These are phyloP conservation scores for Esperia sulphurella DNA, from an alignment of 2,888 invertebrate species.

Conservation along the genomic window DNA sequence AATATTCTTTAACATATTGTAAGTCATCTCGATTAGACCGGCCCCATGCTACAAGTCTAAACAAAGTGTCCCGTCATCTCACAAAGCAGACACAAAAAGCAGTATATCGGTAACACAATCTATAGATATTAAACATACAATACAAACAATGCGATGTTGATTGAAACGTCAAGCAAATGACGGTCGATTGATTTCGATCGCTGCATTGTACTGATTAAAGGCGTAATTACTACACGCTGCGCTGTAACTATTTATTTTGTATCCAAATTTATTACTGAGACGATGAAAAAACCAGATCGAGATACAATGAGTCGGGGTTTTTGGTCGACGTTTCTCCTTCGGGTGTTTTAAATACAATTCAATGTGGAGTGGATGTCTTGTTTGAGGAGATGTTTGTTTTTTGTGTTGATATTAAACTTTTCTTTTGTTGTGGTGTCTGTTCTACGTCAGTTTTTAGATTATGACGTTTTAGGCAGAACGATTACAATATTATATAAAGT, in stretches of 20 bases:
- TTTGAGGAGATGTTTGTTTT: conserved; percentile 29
- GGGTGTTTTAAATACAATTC: not conserved
- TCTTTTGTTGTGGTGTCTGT: conserved; percentile 32
- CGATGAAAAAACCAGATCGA: conserved; percentile 58
- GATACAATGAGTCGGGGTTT: conserved; percentile 29
- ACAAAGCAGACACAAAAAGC: conserved; percentile 51
- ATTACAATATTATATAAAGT: too few species aligned
- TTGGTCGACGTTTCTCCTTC: not conserved
- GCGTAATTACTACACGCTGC: conserved; percentile 72
- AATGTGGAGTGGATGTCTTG: conserved; percentile 14
- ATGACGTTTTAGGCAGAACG: too few species aligned
- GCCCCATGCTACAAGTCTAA: too few species aligned
- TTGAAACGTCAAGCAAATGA: conserved; percentile 76
- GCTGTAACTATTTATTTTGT: conserved; percentile 73
- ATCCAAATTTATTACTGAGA: conserved; percentile 68
- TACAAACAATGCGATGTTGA: conserved; percentile 76
- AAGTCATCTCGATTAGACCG: not conserved
- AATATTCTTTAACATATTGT: conserved; percentile 57
- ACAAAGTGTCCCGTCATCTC: conserved; percentile 38
- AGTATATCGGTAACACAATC: conserved; percentile 78
- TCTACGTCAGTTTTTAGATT: not conserved
- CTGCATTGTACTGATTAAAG: conserved; percentile 71
- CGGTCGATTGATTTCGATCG: conserved; percentile 69
- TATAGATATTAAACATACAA: conserved; percentile 73
- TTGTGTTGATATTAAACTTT: conserved; percentile 34